Evolutionary conservation across 2,113 vertebrate species (phyloP).

Genomic region (Orcinus orca): DNA sequence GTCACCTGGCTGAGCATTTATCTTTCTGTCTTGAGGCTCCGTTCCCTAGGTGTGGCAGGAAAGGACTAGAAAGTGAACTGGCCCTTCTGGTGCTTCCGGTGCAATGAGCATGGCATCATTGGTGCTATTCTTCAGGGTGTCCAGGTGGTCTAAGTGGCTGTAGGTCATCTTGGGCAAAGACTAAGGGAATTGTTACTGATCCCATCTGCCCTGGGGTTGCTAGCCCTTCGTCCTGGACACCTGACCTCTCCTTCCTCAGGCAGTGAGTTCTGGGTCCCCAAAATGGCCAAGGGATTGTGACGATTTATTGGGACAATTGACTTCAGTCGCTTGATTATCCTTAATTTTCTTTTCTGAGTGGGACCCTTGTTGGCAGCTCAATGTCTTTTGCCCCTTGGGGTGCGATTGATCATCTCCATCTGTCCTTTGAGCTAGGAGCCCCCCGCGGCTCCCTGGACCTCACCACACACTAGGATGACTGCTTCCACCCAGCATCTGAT

Average conservation of each 20-base stretch:
- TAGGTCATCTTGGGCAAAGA: neutral
- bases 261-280: neutral
- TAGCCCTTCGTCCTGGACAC: neutral
- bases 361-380: neutral
- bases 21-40: neutral
- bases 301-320: neutral
- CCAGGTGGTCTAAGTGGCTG: too few relatives aligned
- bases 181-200: neutral
- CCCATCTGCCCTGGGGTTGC: neutral
- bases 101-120: too few relatives aligned
- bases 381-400: neutral
- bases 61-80: neutral
- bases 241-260: neutral
- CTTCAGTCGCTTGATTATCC: neutral
- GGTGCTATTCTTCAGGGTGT: too few relatives aligned
- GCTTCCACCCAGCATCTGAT: neutral
- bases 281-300: neutral
- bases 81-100: neutral
- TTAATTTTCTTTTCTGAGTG: neutral
- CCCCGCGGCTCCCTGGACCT: neutral
- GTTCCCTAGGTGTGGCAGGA: neutral
- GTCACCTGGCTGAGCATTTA: neutral
- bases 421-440: accelerated
- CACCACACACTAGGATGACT: neutral
- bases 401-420: neutral